Percentiles rank a stretch among this genome's conserved stretches.
phyloP scores from a whole-genome alignment of 2,113 vertebrate genomes.

The Tragelaphus imberbis region DNA sequence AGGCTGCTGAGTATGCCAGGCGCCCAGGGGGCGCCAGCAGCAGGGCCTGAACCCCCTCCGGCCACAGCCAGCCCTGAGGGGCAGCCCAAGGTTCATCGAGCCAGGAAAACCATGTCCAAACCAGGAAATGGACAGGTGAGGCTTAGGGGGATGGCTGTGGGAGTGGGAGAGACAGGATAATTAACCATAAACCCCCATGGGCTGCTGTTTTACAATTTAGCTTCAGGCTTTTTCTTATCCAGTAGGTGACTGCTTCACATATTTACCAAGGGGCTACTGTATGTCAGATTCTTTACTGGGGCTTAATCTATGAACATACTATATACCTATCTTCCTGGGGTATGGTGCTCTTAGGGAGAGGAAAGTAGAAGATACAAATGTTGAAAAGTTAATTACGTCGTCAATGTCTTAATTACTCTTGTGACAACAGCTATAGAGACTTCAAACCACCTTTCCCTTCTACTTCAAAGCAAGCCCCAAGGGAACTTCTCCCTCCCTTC shows the following conservation, averaged over 20 bases:
- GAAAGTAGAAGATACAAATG: background rate
- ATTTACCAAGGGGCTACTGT: background rate
- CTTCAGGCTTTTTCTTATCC: background rate
- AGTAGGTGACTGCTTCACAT: background rate
- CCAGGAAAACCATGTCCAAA: constrained; percentile 92
- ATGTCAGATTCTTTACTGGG: background rate
- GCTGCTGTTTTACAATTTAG: background rate
- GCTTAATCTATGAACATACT: background rate
- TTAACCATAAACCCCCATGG: background rate
- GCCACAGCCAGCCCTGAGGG: constrained; percentile 64
- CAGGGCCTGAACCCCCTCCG: constrained; percentile 67
- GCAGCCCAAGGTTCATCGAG: constrained; percentile 87
- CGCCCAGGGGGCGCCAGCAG: constrained; percentile 40
- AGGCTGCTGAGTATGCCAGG: constrained; percentile 74
- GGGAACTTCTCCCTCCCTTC: background rate
- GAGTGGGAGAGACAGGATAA: background rate
- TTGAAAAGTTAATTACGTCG: background rate
- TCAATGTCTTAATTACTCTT: constrained; percentile 1
- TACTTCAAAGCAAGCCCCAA: background rate
- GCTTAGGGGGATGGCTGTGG: too few species aligned
- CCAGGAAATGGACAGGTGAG: constrained; percentile 84
- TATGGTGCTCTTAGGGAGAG: background rate
- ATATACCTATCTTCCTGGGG: background rate
- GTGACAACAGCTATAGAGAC: background rate
- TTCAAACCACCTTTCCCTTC: background rate